phyloP scores from a whole-genome alignment of 2,888 invertebrate genomes.

The Ferdinandea cuprea region DNA sequence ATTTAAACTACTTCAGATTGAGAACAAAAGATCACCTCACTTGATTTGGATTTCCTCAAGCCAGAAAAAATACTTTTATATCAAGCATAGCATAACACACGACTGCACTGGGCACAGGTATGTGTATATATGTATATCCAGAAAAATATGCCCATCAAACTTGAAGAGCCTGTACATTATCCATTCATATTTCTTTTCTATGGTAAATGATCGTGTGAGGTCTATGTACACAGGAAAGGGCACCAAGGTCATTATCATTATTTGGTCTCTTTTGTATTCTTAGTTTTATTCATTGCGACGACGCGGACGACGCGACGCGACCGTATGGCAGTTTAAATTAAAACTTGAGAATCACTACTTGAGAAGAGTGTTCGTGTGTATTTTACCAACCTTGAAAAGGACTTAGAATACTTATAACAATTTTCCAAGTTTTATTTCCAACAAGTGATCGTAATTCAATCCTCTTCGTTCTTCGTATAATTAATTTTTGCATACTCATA shows the following conservation, averaged over 20 bases:
- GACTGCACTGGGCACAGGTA: too few species aligned
- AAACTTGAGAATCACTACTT: conserved; percentile 16
- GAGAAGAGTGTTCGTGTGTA: conserved; percentile 6
- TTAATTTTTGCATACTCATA: conserved; percentile 36
- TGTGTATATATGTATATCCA: neutral
- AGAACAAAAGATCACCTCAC: too few species aligned
- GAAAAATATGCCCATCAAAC: neutral
- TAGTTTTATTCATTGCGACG: neutral
- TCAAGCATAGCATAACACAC: too few species aligned
- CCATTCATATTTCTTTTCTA: conserved; percentile 11
- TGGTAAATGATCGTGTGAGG: conserved; percentile 55
- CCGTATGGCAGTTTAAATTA: neutral
- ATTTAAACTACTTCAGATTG: too few species aligned
- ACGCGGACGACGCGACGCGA: neutral
- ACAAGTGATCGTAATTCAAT: conserved; percentile 56
- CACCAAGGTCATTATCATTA: conserved; percentile 51
- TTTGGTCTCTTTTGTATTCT: neutral
- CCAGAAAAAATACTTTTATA: too few species aligned
- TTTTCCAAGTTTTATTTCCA: conserved; percentile 23
- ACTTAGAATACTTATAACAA: conserved; percentile 5
- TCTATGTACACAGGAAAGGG: conserved; percentile 38
- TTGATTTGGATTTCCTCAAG: too few species aligned
- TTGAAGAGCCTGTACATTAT: neutral
- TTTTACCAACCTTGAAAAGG: neutral
- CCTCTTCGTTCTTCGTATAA: conserved; percentile 46